A percentile compares a stretch with the other conserved stretches of the same genome.
phyloP scores from a whole-genome alignment of 2,797 vertebrate genomes.

The Steatocranus sp. region DNA sequence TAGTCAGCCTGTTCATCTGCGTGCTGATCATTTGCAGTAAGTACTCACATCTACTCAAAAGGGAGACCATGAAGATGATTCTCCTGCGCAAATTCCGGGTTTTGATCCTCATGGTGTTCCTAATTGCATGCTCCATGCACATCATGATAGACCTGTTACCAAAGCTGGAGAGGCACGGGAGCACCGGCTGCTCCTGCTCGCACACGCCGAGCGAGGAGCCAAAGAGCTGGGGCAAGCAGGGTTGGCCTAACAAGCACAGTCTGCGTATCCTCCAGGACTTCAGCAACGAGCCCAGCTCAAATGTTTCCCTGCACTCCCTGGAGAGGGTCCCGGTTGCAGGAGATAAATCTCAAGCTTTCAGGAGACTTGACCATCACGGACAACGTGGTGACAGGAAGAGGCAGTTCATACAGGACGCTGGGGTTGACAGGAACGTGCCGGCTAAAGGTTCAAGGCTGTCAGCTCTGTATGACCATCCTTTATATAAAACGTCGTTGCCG shows the following conservation, averaged over 20 bases:
- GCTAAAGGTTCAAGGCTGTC: conserved; percentile 73
- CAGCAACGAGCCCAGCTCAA: conserved; percentile 90
- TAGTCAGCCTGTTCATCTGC: conserved; percentile 77
- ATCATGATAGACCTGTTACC: conserved; percentile 93
- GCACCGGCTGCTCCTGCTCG: conserved; percentile 84
- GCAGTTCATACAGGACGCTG: conserved; percentile 56
- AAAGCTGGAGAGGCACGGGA: conserved; percentile 82
- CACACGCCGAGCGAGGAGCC: conserved; percentile 78
- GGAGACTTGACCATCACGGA: conserved; percentile 51
- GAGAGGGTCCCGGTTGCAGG: conserved; percentile 71
- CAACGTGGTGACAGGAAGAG: conserved; percentile 64
- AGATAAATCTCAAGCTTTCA: conserved; percentile 59
- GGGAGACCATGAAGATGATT: conserved; percentile 87
- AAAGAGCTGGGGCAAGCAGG: conserved; percentile 78
- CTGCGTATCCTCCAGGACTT: conserved; percentile 94
- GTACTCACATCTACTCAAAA: conserved; percentile 69
- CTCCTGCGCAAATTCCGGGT: conserved; percentile 90
- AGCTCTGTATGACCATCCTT: conserved; percentile 84
- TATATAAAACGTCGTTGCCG: conserved; percentile 79
- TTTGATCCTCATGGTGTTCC: conserved; percentile 88
- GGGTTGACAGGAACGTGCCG: conserved; percentile 30
- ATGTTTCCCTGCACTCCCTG: conserved; percentile 84
- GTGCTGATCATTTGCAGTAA: conserved; percentile 76
- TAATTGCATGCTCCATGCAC: conserved; percentile 93
- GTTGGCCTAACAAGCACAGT: conserved; percentile 93